These are phyloP conservation scores for Chanos chanos DNA, from an alignment of 2,797 vertebrate genomes.

Conservation along the genomic window DNA sequence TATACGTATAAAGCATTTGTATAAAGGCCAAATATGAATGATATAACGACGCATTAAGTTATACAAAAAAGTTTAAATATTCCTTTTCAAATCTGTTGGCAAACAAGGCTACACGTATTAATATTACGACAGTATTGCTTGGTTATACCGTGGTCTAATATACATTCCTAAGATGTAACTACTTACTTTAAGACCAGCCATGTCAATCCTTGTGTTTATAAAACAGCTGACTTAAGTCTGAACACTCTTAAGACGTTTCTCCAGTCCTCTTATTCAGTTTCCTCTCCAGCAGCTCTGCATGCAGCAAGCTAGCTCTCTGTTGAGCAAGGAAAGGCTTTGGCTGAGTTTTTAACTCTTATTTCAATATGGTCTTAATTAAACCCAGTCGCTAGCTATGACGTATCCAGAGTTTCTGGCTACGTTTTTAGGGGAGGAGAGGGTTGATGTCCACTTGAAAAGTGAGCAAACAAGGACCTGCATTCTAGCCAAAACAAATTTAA, in stretches of 20 bases:
- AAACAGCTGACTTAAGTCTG: no score
- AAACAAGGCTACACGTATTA: no score
- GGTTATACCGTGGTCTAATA: background rate
- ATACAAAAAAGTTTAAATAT: background rate
- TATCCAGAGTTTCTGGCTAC: conserved; percentile 31
- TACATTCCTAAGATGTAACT: no score
- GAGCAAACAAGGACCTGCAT: conserved; percentile 45
- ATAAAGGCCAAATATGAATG: background rate
- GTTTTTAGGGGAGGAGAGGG: conserved; percentile 25
- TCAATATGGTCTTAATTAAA: conserved; percentile 79
- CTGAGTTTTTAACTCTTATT: conserved; percentile 66
- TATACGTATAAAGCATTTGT: background rate
- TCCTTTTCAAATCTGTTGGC: no score
- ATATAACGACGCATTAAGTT: background rate
- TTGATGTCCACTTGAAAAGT: conserved; percentile 18
- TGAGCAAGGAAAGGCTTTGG: conserved; percentile 38
- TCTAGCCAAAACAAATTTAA: conserved; percentile 47
- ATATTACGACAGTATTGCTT: no score
- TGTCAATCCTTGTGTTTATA: conserved; percentile 36
- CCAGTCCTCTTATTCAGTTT: no score
- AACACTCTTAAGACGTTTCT: no score
- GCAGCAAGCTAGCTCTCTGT: conserved; percentile 4
- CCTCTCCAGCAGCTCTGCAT: no score
- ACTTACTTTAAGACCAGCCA: conserved; percentile 73
- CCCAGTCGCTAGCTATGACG: conserved; percentile 58